Evolutionary conservation across 2,113 vertebrate genomes (phyloP).

Genomic region (Cromileptes altivelis): DNA sequence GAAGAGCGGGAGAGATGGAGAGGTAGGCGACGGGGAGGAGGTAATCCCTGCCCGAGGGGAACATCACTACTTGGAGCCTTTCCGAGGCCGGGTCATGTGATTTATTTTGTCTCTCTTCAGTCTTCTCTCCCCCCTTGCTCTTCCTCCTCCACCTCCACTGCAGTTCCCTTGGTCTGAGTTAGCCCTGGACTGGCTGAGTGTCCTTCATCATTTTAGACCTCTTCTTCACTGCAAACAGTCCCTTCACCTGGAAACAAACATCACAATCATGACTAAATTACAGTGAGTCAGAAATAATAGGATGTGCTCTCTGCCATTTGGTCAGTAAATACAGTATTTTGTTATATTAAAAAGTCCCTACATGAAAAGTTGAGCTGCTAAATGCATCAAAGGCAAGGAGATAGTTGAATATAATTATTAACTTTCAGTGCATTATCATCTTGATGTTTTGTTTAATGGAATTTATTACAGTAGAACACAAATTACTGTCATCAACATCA

Average conservation of each 20-base stretch:
- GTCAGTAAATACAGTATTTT: background rate
- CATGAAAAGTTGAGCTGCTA: background rate
- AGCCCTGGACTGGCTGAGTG: conserved; percentile 17
- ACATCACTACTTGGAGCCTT: conserved; percentile 67
- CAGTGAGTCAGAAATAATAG: background rate
- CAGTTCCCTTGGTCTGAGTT: conserved; percentile 42
- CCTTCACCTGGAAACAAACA: conserved; percentile 45
- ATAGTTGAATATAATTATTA: background rate
- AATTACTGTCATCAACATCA: too few relatives aligned
- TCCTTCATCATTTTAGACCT: conserved; percentile 37
- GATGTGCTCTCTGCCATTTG: background rate
- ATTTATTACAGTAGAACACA: background rate
- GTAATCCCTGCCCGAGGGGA: conserved; percentile 74
- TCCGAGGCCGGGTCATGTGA: conserved; percentile 60
- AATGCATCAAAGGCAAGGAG: background rate
- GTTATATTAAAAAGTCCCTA: background rate
- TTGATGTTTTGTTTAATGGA: background rate
- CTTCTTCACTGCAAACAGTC: conserved; percentile 26
- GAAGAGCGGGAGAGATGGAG: conserved; percentile 61
- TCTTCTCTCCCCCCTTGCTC: conserved; percentile 25
- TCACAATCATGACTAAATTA: background rate
- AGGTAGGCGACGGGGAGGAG: conserved; percentile 64
- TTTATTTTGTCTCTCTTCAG: conserved; percentile 48
- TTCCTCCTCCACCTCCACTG: conserved; percentile 51
- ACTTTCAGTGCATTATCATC: background rate